These are phyloP conservation scores for Tetheella fluctuosa DNA, from an alignment of 2,888 invertebrate species.

Conservation along the genomic window DNA sequence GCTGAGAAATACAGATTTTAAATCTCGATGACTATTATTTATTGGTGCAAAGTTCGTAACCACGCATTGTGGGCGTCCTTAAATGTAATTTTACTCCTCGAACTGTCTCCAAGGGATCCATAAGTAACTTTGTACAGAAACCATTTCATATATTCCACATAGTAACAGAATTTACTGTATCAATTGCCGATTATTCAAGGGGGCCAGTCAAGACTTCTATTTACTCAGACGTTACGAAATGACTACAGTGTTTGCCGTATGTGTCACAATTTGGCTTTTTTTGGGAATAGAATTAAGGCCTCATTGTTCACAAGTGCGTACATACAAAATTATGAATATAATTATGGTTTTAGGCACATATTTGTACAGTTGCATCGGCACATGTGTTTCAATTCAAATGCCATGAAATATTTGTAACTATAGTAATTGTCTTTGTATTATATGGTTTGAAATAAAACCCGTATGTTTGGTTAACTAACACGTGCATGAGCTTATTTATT, in stretches of 20 bases:
- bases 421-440: conserved; percentile 9
- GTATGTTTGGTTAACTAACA: background rate
- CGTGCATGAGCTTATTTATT: background rate
- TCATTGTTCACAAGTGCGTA: conserved; percentile 20
- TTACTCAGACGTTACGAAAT: conserved; percentile 3
- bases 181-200: background rate
- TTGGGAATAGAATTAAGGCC: conserved; percentile 20
- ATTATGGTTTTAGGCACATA: background rate
- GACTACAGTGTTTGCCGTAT: conserved; percentile 10
- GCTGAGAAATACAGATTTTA: no score
- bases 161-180: background rate
- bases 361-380: background rate
- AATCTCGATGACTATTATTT: no score
- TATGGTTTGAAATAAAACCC: conserved; percentile 4
- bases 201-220: background rate
- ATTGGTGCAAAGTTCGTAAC: no score
- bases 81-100: no score
- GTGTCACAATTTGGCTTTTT: conserved; percentile 25
- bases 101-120: no score
- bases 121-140: no score
- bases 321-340: conserved; percentile 13
- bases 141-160: background rate
- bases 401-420: conserved; percentile 7
- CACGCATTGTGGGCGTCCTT: no score
- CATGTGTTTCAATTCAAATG: background rate